These are phyloP conservation scores for Apodemia zela DNA, from an alignment of 2,888 invertebrate species.

Conservation along the genomic window DNA sequence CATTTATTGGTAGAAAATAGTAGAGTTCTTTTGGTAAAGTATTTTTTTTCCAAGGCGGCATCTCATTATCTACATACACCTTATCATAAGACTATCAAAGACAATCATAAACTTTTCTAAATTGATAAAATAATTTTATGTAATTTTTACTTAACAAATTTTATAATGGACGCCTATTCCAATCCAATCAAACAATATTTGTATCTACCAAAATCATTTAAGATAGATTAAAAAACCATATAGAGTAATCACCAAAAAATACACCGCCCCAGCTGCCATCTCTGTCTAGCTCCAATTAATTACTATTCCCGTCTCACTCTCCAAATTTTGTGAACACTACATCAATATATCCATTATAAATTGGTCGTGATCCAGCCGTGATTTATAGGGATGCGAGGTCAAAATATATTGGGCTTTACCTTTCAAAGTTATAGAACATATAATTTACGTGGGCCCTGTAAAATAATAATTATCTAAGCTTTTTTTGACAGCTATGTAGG, in stretches of 20 bases:
- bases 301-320: slow-evolving; percentile 42
- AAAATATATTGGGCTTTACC: slow-evolving; percentile 36
- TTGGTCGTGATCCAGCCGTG: slow-evolving; percentile 34
- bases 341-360: slow-evolving; percentile 51
- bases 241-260: slow-evolving; percentile 54
- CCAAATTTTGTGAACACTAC: slow-evolving; percentile 48
- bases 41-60: too few species aligned
- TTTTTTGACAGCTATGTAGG: slow-evolving; percentile 46
- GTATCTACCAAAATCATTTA: slow-evolving; percentile 9
- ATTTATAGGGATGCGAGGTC: slow-evolving; percentile 27
- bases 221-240: slow-evolving; percentile 15
- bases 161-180: not conserved
- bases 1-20: too few species aligned
- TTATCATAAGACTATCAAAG: too few species aligned
- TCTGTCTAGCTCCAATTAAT: slow-evolving; percentile 50
- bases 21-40: too few species aligned
- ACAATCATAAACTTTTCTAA: too few species aligned
- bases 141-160: not conserved
- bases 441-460: slow-evolving; percentile 63
- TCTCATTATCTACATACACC: too few species aligned
- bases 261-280: slow-evolving; percentile 43
- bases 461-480: slow-evolving; percentile 69
- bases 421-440: slow-evolving; percentile 42
- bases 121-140: not conserved
- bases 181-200: slow-evolving; percentile 11